Evolutionary conservation across 2,797 vertebrate species (phyloP), one percentile per base, ranked within the genome.

Genomic region (Amniataba percoides): DNA sequence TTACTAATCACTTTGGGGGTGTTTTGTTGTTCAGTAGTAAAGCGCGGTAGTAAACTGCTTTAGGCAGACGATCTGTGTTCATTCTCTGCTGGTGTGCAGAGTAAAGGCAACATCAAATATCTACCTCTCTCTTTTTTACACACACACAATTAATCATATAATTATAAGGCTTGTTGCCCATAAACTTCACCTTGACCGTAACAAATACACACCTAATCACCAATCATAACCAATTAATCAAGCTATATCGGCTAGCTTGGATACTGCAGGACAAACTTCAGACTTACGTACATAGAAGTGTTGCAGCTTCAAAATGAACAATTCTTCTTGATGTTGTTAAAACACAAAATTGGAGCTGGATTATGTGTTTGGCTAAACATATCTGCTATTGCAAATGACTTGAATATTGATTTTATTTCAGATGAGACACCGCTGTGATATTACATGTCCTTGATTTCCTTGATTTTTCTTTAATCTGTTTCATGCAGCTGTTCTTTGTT

Each of bases 1-100:
- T 61, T 40, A 23, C 68, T 73, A 79, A 78, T 77, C 68, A 70
- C 55, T 73, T 23, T 53, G 60, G 19, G 60, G 51, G 39, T 19
- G 19, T 49, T 68, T 51, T 72, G 51, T 58, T 76, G 45, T 64
- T 68, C 48, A 6, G 51, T 21, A 39, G 34, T 69, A 39, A 58
- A 16, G 23, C 57, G 61, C 11, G 34, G 70, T 49, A 16, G n/a
- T n/a, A 67, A 61, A 63, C 46, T 40, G 71, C 58, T 78, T 49
- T 6, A 14, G 52, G 67, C 53, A 34, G 19, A 65, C 16, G 3
- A 70, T 45, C n/a, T 53, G 7, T 68, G 52, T 46, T 67, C n/a
- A 71, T 71, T 67, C 71, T 57, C 57, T 27, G 40, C 49, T 67
- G 27, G 57, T 63, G 58, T 18, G 16, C 45, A 59, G 71, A 53